A percentile compares a stretch with the other conserved stretches of the same genome.
These are phyloP conservation scores for Zaprionus ghesquierei DNA, from an alignment of 1,140 invertebrate species.

Conservation along the genomic window DNA sequence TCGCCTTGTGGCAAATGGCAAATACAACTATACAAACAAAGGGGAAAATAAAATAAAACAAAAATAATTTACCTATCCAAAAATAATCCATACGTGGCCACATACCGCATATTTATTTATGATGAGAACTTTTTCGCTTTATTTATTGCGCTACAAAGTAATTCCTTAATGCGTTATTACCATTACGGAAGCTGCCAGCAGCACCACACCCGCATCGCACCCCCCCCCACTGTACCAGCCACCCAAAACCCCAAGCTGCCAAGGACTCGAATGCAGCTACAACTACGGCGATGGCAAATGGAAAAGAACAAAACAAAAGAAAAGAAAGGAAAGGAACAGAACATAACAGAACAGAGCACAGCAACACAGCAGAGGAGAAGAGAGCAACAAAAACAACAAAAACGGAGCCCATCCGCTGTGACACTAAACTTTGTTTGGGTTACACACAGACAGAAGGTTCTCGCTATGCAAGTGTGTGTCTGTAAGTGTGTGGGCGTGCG, in stretches of 20 bases:
- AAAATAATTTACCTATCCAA: background rate
- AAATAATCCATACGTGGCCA: background rate
- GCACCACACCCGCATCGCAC: background rate
- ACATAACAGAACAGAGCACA: background rate
- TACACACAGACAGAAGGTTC: slow-evolving; percentile 2
- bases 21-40: background rate
- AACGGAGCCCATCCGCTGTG: slow-evolving; percentile 6
- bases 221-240: background rate
- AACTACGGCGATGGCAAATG: background rate
- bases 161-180: slow-evolving; percentile 11
- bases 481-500: background rate
- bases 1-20: slow-evolving; percentile 8
- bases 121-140: slow-evolving; percentile 1
- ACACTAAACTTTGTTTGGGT: slow-evolving; percentile 32
- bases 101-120: slow-evolving; percentile 5
- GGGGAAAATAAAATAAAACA: too few species aligned
- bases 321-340: background rate
- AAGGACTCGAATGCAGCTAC: slow-evolving; percentile 10
- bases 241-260: background rate
- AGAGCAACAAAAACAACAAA: slow-evolving; percentile 1
- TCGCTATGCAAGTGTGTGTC: background rate
- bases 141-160: slow-evolving; percentile 29
- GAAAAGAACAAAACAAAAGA: slow-evolving; percentile 1
- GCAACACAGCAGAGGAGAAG: background rate
- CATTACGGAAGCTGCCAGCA: background rate